Percentiles rank a stretch among this genome's conserved stretches.
These are phyloP conservation scores for Amphiprion clarkii DNA, from an alignment of 2,797 vertebrate species.

Conservation along the genomic window DNA sequence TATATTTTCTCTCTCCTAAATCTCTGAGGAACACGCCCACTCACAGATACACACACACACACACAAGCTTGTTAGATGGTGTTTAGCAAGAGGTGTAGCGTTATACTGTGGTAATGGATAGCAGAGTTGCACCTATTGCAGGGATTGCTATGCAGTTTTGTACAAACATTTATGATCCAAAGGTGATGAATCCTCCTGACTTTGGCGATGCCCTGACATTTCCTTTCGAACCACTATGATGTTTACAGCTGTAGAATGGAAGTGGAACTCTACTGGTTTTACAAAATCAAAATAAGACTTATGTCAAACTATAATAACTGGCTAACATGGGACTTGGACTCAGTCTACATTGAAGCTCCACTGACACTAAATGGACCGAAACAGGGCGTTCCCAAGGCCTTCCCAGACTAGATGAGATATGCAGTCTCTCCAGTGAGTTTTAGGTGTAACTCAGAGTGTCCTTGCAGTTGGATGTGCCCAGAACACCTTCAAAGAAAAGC, in stretches of 20 bases:
- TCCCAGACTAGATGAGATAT: no score
- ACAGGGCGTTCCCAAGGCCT: no score
- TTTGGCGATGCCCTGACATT: neutral
- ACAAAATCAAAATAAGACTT: no score
- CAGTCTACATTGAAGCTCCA: no score
- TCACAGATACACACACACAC: neutral
- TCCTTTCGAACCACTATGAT: neutral
- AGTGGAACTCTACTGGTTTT: neutral
- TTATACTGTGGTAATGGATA: neutral
- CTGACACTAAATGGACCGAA: no score
- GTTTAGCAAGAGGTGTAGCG: neutral
- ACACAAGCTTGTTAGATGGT: neutral
- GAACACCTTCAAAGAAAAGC: no score
- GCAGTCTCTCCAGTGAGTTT: no score
- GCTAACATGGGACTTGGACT: no score
- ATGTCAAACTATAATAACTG: no score
- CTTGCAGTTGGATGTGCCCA: no score
- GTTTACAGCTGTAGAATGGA: neutral
- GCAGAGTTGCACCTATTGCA: neutral
- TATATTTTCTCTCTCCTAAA: neutral
- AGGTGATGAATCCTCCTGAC: neutral
- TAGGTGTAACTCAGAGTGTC: no score
- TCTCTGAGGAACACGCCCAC: neutral
- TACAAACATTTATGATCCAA: neutral
- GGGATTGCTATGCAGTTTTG: no score